Evolutionary conservation across 2,888 invertebrate species (phyloP).

Genomic region (Drosophila mimetica): DNA sequence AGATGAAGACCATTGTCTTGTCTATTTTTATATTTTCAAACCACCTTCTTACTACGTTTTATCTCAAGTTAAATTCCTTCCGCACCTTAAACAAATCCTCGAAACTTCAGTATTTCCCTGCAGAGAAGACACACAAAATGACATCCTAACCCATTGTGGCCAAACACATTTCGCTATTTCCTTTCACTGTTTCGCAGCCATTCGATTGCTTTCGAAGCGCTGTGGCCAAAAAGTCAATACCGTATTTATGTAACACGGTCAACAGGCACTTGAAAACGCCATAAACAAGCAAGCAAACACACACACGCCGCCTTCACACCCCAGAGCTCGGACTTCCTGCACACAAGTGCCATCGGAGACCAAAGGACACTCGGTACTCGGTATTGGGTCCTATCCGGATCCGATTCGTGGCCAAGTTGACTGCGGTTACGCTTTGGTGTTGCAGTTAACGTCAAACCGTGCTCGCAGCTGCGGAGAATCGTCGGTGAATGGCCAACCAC

Average conservation of each 20-base stretch:
- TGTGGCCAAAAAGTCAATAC: conserved; percentile 70
- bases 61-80: neutral
- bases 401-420: conserved; percentile 57
- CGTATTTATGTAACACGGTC: conserved; percentile 74
- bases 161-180: conserved; percentile 18
- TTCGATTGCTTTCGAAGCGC: conserved; percentile 64
- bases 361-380: conserved; percentile 41
- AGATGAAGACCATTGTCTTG: too few relatives aligned
- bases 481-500: conserved; percentile 45
- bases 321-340: conserved; percentile 30
- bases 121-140: conserved; percentile 9
- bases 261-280: conserved; percentile 61
- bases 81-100: neutral
- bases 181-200: conserved; percentile 21
- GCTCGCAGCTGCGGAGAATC: conserved; percentile 44
- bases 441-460: conserved; percentile 55
- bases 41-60: neutral
- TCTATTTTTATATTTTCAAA: too few relatives aligned
- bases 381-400: conserved; percentile 18
- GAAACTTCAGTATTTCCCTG: neutral
- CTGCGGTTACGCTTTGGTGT: conserved; percentile 56
- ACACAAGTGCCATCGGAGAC: conserved; percentile 32
- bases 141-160: conserved; percentile 16
- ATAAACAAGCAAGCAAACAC: conserved; percentile 62
- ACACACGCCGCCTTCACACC: conserved; percentile 25